phyloP scores from a whole-genome alignment of 2,113 vertebrate species.

The Chloroceryle aenea region DNA sequence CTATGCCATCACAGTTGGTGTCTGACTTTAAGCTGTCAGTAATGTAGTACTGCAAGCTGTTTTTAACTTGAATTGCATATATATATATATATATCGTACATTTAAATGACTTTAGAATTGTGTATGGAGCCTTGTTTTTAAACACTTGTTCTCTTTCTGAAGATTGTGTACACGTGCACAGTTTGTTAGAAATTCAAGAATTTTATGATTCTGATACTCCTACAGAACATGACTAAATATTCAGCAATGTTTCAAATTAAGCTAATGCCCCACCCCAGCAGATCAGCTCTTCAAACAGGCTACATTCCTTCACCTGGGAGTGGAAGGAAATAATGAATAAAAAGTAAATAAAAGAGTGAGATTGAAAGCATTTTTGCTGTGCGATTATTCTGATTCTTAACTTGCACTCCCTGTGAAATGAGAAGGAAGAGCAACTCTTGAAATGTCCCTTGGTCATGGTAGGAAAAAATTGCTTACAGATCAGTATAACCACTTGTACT shows the following conservation, averaged over 20 bases:
- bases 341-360: constrained; percentile 76
- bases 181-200: constrained; percentile 63
- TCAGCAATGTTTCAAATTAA: constrained; percentile 66
- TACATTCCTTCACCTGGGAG: constrained; percentile 71
- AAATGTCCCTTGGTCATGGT: not conserved
- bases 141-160: constrained; percentile 57
- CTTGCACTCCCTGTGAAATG: constrained; percentile 39
- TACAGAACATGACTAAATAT: constrained; percentile 70
- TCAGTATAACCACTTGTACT: not conserved
- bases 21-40: constrained; percentile 63
- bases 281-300: constrained; percentile 62
- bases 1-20: constrained; percentile 48
- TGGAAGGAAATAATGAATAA: constrained; percentile 71
- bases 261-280: constrained; percentile 58
- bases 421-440: not conserved
- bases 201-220: constrained; percentile 62
- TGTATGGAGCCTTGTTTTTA: constrained; percentile 41
- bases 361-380: constrained; percentile 67
- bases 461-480: not conserved
- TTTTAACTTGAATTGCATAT: constrained; percentile 43
- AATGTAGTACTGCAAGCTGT: constrained; percentile 36
- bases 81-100: constrained; percentile 9
- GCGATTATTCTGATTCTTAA: constrained; percentile 60
- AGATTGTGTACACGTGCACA: constrained; percentile 25
- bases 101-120: constrained; percentile 47